A percentile compares a stretch with the other conserved stretches of the same genome.
phyloP scores from a whole-genome alignment of 2,797 vertebrate species.

The Chelon labrosus region DNA sequence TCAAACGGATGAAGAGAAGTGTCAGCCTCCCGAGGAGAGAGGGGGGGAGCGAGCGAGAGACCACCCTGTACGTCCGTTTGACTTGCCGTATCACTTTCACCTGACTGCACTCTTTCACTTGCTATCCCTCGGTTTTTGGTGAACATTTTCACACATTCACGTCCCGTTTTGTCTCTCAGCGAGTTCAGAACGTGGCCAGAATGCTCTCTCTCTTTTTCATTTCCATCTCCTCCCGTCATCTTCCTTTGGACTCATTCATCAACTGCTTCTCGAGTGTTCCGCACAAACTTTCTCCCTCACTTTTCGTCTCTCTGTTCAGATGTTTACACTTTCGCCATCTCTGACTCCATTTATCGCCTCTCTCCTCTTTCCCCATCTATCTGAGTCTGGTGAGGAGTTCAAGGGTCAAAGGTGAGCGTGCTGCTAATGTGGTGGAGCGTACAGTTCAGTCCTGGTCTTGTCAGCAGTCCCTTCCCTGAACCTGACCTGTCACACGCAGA shows the following conservation, averaged over 20 bases:
- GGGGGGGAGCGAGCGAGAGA: conserved; percentile 49
- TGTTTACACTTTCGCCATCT: conserved; percentile 6
- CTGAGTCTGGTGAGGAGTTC: conserved; percentile 15
- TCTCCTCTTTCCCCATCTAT: conserved; percentile 10
- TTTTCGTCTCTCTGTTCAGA: conserved; percentile 13
- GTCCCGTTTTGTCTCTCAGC: conserved; percentile 37
- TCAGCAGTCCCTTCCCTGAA: conserved; percentile 42
- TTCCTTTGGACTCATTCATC: conserved; percentile 52
- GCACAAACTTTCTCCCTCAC: conserved; percentile 13
- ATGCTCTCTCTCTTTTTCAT: neutral
- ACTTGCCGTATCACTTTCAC: conserved; percentile 77
- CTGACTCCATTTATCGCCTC: conserved; percentile 1
- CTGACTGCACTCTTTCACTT: conserved; percentile 79
- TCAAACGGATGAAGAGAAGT: conserved; percentile 79
- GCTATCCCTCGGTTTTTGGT: conserved; percentile 66
- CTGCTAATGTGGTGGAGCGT: conserved; percentile 4
- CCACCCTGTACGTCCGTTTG: conserved; percentile 74
- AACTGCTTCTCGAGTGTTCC: neutral
- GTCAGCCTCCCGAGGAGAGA: conserved; percentile 75
- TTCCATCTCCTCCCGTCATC: conserved; percentile 52
- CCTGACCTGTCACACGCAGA: conserved; percentile 24
- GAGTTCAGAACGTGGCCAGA: conserved; percentile 23
- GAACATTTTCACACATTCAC: conserved; percentile 65
- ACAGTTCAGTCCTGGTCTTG: conserved; percentile 9
- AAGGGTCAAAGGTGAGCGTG: conserved; percentile 30